Base-by-base conservation (phyloP, 2,888 invertebrate species). In the Boloria selene region DNA sequence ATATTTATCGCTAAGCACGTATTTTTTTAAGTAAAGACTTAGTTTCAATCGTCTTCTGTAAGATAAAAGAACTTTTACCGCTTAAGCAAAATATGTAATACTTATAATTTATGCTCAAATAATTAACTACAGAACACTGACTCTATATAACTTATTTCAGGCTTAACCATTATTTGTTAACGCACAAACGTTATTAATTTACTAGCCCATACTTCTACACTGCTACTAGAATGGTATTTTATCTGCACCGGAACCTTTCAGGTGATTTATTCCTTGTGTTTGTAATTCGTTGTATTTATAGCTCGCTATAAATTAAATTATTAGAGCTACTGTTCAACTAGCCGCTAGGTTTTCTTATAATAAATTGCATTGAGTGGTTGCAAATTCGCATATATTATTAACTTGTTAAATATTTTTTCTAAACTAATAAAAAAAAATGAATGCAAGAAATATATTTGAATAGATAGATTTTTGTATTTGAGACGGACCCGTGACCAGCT, bases 181-280 rank as follows among this genome's bases (percentile, higher is more conserved):
- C 47, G 10, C 10, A 49, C 47, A n/a, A n/a, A 49, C 47, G 45
- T 55, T 58, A 59, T 58, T 64, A 64, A 59, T 59, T 45, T 64
- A 64, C 52, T 53, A 16, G 59, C 53, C 52, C 59, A 64, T 64
- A 64, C 47, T 58, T 38, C 53, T 42, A 44, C 14, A 61, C 26
- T 44, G 50, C 47, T 16, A 16, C 47, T 49, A 0, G 31, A 38
- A 38, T 38, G 31, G 31, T 38, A 49, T 49, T 49, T 49, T 49
- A 49, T 49, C 47, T 49, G 47, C 14, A 49, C 47, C 47, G 47
- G 47, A 49, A 49, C 47, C 16, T n/a, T 49, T 49, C 47, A 16
- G n/a, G 47, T 64, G 59, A 64, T 64, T 64, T 64, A 64, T 53
- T 13, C 17, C 16, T 45, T 31, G 49, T 59, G 53, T 59, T 53